Conservation (phyloP, 2,888 invertebrate species). For the Acronicta aceris region DNA sequence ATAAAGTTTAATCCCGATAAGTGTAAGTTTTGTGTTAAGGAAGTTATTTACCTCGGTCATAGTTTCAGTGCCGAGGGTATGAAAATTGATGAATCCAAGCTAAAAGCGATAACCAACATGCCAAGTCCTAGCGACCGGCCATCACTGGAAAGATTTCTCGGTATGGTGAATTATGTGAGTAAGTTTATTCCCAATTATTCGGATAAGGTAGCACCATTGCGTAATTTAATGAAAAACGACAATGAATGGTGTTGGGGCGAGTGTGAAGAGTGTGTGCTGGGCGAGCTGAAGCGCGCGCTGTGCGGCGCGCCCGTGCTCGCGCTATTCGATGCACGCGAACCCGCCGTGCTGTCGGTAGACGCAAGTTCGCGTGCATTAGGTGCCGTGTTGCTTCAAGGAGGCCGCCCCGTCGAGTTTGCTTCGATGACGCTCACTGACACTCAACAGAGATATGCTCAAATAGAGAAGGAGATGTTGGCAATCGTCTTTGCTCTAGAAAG, state of each 20-base stretch:
- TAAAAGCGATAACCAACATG: slow-evolving; percentile 46
- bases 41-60: background rate
- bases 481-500: slow-evolving; percentile 54
- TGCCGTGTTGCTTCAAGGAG: slow-evolving; percentile 47
- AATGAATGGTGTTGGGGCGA: slow-evolving; percentile 43
- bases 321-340: slow-evolving; percentile 16
- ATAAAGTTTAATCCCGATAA: slow-evolving; percentile 5
- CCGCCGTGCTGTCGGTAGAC: slow-evolving; percentile 48
- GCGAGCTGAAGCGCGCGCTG: slow-evolving; percentile 18
- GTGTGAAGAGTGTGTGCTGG: slow-evolving; percentile 7
- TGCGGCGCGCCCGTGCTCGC: slow-evolving; percentile 23
- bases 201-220: slow-evolving; percentile 17
- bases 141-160: slow-evolving; percentile 51
- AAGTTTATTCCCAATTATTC: slow-evolving; percentile 56
- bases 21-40: background rate
- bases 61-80: slow-evolving; percentile 17
- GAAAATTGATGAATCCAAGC: slow-evolving; percentile 27
- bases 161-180: slow-evolving; percentile 47
- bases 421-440: slow-evolving; percentile 42
- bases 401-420: slow-evolving; percentile 34
- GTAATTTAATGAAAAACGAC: slow-evolving; percentile 42
- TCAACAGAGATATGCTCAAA: slow-evolving; percentile 52
- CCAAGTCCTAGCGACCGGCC: slow-evolving; percentile 28
- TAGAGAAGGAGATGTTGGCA: slow-evolving; percentile 60
- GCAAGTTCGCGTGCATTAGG: slow-evolving; percentile 42